Percentiles rank a stretch among this genome's conserved stretches.
phyloP scores from a whole-genome alignment of 1,140 invertebrate species.

The Helicoverpa armigera region DNA sequence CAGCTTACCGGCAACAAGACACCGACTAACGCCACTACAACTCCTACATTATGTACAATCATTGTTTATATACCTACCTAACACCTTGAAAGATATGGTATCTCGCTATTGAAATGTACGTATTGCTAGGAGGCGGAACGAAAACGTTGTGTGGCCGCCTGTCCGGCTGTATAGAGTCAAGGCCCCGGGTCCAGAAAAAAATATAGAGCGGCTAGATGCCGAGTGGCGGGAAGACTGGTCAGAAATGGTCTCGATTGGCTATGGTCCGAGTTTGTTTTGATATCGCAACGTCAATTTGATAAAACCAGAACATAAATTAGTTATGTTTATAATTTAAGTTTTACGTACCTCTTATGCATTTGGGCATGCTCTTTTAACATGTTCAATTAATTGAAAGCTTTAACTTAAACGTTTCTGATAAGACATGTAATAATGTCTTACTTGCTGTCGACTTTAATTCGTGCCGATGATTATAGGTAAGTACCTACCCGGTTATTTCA shows the following conservation, averaged over 20 bases:
- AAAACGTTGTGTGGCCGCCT: slow-evolving; percentile 21
- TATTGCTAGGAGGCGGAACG: slow-evolving; percentile 5
- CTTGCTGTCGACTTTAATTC: too few species aligned
- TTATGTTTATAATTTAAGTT: neutral
- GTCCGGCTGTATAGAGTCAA: slow-evolving; percentile 21
- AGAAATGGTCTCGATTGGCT: neutral
- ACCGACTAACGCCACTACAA: slow-evolving; percentile 51
- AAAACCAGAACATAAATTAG: slow-evolving; percentile 3
- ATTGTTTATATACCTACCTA: slow-evolving; percentile 56
- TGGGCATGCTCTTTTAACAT: neutral
- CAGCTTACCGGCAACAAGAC: slow-evolving; percentile 48
- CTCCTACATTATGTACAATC: slow-evolving; percentile 57
- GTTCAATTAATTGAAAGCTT: neutral
- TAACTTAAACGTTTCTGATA: too few species aligned
- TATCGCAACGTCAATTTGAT: neutral
- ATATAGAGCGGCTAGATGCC: slow-evolving; percentile 13
- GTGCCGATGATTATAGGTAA: too few species aligned
- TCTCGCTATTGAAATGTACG: slow-evolving; percentile 24
- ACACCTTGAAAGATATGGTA: slow-evolving; percentile 34
- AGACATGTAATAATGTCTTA: too few species aligned
- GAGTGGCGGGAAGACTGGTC: slow-evolving; percentile 29
- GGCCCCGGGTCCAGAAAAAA: slow-evolving; percentile 41
- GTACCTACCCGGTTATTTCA: too few species aligned
- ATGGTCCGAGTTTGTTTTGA: neutral
- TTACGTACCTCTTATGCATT: neutral